phyloP scores from a whole-genome alignment of 1,140 invertebrate genomes.

The Polypedilum vanderplanki region DNA sequence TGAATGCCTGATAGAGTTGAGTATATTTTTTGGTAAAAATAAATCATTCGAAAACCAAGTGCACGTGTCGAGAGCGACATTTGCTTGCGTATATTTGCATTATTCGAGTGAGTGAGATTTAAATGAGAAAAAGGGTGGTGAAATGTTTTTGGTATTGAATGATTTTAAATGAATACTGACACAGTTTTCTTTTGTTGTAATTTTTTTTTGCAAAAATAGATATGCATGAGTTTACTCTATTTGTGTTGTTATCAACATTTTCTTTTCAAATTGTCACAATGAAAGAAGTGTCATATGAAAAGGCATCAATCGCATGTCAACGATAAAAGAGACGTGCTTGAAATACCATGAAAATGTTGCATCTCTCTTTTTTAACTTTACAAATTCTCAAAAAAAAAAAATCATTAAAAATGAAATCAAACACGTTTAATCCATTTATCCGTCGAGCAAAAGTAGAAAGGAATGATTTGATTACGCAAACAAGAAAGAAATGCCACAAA shows the following conservation, averaged over 20 bases:
- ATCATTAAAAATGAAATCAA: background rate
- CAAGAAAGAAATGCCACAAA: background rate
- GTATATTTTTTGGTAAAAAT: background rate
- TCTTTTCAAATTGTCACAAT: background rate
- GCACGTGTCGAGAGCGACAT: constrained; percentile 9
- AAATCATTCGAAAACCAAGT: constrained; percentile 21
- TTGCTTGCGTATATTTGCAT: background rate
- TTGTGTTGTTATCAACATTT: background rate
- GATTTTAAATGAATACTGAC: constrained; percentile 1
- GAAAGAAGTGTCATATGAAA: background rate
- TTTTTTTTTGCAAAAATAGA: constrained; percentile 1
- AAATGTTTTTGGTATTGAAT: background rate
- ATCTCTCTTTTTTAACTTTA: background rate
- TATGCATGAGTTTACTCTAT: background rate
- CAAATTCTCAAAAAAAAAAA: too few relatives aligned
- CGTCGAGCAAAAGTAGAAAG: too few relatives aligned
- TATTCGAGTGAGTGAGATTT: background rate
- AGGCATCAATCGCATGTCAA: too few relatives aligned
- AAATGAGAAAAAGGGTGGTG: background rate
- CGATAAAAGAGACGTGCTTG: too few relatives aligned
- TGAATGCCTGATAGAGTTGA: background rate
- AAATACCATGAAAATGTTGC: too few relatives aligned
- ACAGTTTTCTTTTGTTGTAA: background rate
- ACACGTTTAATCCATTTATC: constrained; percentile 21
- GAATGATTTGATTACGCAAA: background rate